Percentiles rank a stretch among this genome's conserved stretches.
phyloP scores from a whole-genome alignment of 2,113 vertebrate genomes.

The Brachyhypopomus occidentalis region DNA sequence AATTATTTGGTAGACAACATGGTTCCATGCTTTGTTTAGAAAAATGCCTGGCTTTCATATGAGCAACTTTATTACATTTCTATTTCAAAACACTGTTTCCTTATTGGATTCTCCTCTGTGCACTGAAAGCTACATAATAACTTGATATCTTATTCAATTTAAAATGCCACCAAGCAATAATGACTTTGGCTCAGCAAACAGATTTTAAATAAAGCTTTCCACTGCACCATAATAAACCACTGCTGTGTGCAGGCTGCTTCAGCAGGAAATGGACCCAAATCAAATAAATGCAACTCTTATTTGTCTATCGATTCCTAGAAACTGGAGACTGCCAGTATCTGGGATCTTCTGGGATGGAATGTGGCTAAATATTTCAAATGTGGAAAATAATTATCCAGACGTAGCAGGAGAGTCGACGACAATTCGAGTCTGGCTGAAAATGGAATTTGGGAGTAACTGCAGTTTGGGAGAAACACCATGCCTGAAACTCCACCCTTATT shows the following conservation, averaged over 20 bases:
- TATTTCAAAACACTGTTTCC: constrained; percentile 63
- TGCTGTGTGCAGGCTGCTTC: constrained; percentile 61
- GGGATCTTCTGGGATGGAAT: background rate
- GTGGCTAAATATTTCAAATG: constrained; percentile 14
- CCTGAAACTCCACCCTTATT: too few species aligned
- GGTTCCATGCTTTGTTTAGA: background rate
- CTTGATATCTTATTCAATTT: constrained; percentile 70
- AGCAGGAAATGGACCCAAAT: constrained; percentile 63
- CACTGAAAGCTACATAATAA: constrained; percentile 65
- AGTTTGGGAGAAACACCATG: too few species aligned
- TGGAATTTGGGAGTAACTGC: too few species aligned
- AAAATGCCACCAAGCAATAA: constrained; percentile 72
- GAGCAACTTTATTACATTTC: constrained; percentile 65
- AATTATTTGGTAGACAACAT: constrained; percentile 2
- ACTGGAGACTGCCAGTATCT: background rate
- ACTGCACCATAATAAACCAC: constrained; percentile 67
- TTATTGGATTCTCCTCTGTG: constrained; percentile 62
- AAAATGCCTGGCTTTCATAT: background rate
- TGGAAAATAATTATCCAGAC: background rate
- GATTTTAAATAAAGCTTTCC: constrained; percentile 72
- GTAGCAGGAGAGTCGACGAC: background rate
- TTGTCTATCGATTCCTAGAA: constrained; percentile 21
- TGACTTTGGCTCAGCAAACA: constrained; percentile 71
- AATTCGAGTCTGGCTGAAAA: background rate
- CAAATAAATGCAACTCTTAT: constrained; percentile 67